Base-by-base conservation (phyloP, 2,113 vertebrate species). In the Aldabrachelys gigantea region DNA sequence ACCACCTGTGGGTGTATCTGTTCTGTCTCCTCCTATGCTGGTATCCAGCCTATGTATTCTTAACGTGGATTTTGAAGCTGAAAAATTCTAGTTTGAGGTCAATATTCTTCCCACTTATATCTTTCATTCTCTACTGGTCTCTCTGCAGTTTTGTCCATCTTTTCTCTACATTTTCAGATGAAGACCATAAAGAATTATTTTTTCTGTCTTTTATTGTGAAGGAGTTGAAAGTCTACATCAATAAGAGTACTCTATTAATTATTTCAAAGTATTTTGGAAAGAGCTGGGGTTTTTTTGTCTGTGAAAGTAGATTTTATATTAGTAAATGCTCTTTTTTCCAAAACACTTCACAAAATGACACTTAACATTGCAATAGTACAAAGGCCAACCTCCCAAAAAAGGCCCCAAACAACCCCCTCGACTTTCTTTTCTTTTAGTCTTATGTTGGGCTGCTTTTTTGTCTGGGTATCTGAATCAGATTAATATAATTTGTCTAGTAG, bases 361-460 rank as follows among this genome's bases (percentile, higher is more conserved):
- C 21, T 4, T 2, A 0, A 75, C 25, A 90, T 16, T 81, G 88
- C 89, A 89, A 85, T 75, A 75, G 38, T 91, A 85, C 50, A 81
- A 87, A 88, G 11, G 21, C 17, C 31, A 31, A 35, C 31, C 31
- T 65, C 31, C 31, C 31, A 8, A 35, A n/a, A 65, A 35, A 65
- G 6, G 4, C 6, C 7, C 31, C 62, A 65, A 65, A 65, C 62
- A 65, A 31, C 62, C 7, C 14, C 62, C 62, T 65, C 6, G 2
- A 35, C 89, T 91, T 97, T 87, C 35, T 89, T n/a, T 90, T 92
- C 19, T 31, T 87, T 69, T 29, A 41, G 10, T 85, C 80, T 92
- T 91, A 94, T 94, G 52, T 85, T 90, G 44, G 65, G 22, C 41
- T 47, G 89, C 38, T 44, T 44, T 44, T 22, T 65, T 35, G 62